Evolutionary conservation across 1,140 invertebrate species (phyloP), one percentile per base, ranked within the genome.

Genomic region (Zaprionus lachaisei): DNA sequence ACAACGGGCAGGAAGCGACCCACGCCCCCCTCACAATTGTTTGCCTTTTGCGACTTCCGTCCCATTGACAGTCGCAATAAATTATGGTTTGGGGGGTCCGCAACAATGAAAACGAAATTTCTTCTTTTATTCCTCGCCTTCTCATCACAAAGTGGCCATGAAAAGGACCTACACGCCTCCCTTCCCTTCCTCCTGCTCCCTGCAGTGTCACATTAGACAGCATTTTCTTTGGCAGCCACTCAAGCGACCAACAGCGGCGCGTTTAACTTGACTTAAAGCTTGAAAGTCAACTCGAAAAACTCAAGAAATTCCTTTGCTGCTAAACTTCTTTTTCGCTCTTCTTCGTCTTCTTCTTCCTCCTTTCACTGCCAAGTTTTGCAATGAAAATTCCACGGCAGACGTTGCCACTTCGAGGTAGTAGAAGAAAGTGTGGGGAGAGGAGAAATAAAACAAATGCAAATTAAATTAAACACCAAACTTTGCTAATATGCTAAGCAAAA

Each of bases 381-480:
- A 72, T 64, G 55, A 79, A 84, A 82, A 90, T 81, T 90, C 68
- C 69, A 62, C 65, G 55, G 58, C 68, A 57, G 56, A 77, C 73
- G 15, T 67, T 28, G 38, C 38, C 64, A 72, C 44, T 79, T 86
- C 79, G 68, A 74, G 28, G 67, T 70, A 63, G 57, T 14, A 14
- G 20, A 51, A 11, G 9, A 22, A 44, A 56, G 17, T 28, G 47
- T 11, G 3, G 15, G 7, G 49, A 5, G 55, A 6, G 28, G 37
- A 20, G 20, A 56, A n/a, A 44, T 56, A 67, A 65, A 57, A 81
- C 63, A 56, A 84, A 81, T 68, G 78, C 70, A 90, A 79, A 90
- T 89, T 90, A 90, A 90, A 89, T 90, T 75, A 90, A 90, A 74
- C 72, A 77, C 76, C 54, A 89, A 90, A 89, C 84, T 89, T 89